Evolutionary conservation across 2,797 vertebrate genomes (phyloP), one percentile per base, ranked within the genome.

Genomic region (Sternotherus odoratus): DNA sequence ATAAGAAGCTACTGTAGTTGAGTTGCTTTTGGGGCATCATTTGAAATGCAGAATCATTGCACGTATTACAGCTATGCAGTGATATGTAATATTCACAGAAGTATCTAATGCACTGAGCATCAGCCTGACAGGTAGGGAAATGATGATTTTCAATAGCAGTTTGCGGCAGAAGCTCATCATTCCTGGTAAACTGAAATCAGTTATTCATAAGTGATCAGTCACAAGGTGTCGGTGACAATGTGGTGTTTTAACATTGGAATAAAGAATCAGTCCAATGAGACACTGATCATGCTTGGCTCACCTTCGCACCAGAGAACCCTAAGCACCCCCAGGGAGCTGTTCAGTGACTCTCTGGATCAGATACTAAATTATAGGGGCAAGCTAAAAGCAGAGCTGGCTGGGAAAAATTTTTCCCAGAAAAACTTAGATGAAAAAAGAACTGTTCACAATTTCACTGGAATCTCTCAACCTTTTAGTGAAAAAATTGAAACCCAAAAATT

Each of bases 31-130:
- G 75, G 77, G 81, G 30, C 19, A 66, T 54, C 82, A 60, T 79
- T 94, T 63, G 83, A 92, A 92, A 83, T 48, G n/a, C 30, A 85
- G 78, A 77, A 83, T 89, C 54, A 24, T 91, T 56, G 85, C 19
- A 23, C 63, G 72, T 36, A 33, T 69, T 54, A 83, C 13, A 92
- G 46, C 86, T 79, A 84, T 39, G 30, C 48, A 88, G 66, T 53
- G 79, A 8, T n/a, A 85, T 56, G 13, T 33, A 12, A 75, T 57
- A 43, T 10, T 2, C 1, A 1, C 30, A 66, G 57, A 46, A 81
- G 48, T 26, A 33, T 16, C 28, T 3, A 1, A 2, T 39, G 49
- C 39, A 24, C 10, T 60, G n/a, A 12, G 33, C 12, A 83, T n/a
- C 36, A 87, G 36, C 19, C 4, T 83, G 79, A 75, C 15, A n/a